Percentiles rank a stretch among this genome's conserved stretches.
Conservation (phyloP, 1,140 invertebrate species). For the Leptopilina boulardi region DNA sequence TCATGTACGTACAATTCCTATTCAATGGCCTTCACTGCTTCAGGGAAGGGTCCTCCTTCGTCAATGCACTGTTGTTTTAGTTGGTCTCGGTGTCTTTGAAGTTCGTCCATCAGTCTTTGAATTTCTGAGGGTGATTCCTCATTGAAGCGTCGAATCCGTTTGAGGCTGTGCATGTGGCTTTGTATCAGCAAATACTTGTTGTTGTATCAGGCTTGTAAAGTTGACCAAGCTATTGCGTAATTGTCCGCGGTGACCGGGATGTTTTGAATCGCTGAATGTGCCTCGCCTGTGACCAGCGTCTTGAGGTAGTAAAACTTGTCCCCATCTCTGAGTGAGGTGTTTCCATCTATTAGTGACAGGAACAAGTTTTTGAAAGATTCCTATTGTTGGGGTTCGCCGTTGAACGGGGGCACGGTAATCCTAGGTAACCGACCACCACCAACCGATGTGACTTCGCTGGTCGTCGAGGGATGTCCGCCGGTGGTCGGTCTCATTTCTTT, state of each 20-base stretch:
- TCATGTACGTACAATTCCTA: constrained; percentile 66
- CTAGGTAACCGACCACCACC: neutral
- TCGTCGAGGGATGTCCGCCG: constrained; percentile 18
- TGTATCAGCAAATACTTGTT: neutral
- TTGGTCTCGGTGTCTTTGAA: constrained; percentile 10
- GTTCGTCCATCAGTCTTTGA: neutral
- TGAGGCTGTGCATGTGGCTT: neutral
- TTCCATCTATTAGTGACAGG: neutral
- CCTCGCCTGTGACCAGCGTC: neutral
- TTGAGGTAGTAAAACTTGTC: constrained; percentile 16
- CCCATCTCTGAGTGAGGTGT: neutral
- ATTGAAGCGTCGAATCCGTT: neutral
- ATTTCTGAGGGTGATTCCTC: neutral
- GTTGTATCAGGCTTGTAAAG: neutral
- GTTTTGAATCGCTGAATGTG: neutral
- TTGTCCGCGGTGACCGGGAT: neutral
- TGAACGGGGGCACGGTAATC: neutral
- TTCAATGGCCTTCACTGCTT: constrained; percentile 50
- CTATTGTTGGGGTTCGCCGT: neutral
- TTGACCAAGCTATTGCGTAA: constrained; percentile 15
- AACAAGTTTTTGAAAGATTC: neutral
- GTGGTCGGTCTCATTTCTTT: constrained; percentile 36
- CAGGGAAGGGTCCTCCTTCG: constrained; percentile 50
- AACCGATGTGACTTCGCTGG: constrained; percentile 6
- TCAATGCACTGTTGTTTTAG: constrained; percentile 37